Evolutionary conservation across 2,113 vertebrate genomes (phyloP).

Genomic region (Thunnus maccoyii): DNA sequence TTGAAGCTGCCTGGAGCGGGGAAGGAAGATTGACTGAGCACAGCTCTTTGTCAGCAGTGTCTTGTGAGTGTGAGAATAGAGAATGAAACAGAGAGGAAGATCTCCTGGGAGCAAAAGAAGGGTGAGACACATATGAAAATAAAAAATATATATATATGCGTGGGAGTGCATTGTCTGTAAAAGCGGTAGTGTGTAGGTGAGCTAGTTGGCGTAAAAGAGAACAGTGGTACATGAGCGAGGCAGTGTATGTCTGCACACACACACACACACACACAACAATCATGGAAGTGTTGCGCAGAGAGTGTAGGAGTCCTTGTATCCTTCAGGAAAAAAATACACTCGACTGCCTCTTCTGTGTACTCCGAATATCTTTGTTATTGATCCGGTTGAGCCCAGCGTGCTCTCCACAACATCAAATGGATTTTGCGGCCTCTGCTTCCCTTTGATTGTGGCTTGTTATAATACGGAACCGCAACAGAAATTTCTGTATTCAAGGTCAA

Average conservation of each 20-base stretch:
- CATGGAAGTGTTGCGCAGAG: neutral
- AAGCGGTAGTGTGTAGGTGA: slow-evolving; percentile 31
- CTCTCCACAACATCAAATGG: slow-evolving; percentile 30
- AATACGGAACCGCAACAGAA: neutral
- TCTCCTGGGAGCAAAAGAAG: slow-evolving; percentile 3
- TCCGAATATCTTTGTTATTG: slow-evolving; percentile 45
- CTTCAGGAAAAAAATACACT: slow-evolving; percentile 9
- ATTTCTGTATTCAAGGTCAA: slow-evolving; percentile 5
- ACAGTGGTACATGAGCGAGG: neutral
- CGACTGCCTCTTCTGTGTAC: slow-evolving; percentile 13
- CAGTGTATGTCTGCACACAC: neutral
- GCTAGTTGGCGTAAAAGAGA: slow-evolving; percentile 24
- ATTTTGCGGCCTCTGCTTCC: slow-evolving; percentile 15
- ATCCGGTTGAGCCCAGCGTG: neutral
- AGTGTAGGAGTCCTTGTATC: slow-evolving; percentile 27
- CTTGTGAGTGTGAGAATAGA: slow-evolving; percentile 23
- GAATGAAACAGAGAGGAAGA: slow-evolving; percentile 7
- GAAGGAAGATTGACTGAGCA: neutral
- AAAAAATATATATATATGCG: neutral
- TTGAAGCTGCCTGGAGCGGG: neutral
- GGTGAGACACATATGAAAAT: slow-evolving; percentile 3
- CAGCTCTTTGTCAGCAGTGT: slow-evolving; percentile 11
- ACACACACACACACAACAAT: slow-evolving; percentile 12
- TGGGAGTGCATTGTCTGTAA: neutral
- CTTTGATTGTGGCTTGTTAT: slow-evolving; percentile 28